A percentile compares a stretch with the other conserved stretches of the same genome.
Conservation (phyloP, 2,113 vertebrate genomes). For the Pontoporia blainvillei region DNA sequence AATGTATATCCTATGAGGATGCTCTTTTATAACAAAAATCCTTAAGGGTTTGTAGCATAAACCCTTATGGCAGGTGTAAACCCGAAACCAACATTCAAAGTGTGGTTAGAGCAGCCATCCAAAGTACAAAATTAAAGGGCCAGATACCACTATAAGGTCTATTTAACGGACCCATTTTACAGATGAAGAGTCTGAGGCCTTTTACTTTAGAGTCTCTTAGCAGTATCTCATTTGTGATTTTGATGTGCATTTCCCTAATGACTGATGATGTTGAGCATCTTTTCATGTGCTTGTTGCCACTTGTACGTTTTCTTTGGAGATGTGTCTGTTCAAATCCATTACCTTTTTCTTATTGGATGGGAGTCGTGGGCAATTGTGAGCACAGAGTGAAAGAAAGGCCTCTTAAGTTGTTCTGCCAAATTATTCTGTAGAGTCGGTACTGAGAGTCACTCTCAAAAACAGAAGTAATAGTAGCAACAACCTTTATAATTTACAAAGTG, state of each 20-base stretch:
- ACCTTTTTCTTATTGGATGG: neutral
- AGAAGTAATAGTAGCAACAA: neutral
- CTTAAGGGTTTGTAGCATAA: neutral
- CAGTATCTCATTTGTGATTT: neutral
- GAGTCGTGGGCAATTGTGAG: neutral
- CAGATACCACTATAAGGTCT: neutral
- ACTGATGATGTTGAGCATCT: neutral
- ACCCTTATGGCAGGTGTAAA: neutral
- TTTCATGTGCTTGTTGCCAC: neutral
- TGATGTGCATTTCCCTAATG: neutral
- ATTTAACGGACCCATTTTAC: neutral
- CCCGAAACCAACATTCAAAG: neutral
- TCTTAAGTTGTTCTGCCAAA: neutral
- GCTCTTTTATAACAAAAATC: neutral
- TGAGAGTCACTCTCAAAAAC: neutral
- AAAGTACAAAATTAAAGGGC: neutral
- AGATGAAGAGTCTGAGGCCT: neutral
- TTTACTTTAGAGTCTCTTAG: neutral
- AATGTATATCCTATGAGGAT: neutral
- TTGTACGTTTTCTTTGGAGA: neutral
- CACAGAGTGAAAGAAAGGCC: neutral
- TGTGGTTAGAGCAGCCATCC: neutral
- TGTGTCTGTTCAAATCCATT: neutral
- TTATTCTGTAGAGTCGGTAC: neutral
- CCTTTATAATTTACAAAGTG: neutral